phyloP scores from a whole-genome alignment of 2,888 invertebrate species.

The Catonia carolina region DNA sequence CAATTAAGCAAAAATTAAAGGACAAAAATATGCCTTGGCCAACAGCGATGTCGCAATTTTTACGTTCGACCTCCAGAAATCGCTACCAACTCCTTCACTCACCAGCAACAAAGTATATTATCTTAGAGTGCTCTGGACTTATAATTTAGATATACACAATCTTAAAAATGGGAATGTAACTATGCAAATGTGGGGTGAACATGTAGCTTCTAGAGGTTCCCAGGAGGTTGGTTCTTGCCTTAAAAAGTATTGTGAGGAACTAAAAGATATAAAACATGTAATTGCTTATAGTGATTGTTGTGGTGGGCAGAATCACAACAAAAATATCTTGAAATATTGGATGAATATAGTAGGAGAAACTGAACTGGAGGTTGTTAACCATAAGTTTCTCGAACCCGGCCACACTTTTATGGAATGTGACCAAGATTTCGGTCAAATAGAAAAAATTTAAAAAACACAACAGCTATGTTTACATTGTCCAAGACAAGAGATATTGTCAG shows the following conservation, averaged over 20 bases:
- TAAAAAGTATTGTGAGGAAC: conserved; percentile 14
- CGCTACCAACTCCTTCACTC: conserved; percentile 35
- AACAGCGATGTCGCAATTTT: not conserved
- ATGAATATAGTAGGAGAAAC: conserved; percentile 29
- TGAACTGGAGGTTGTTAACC: no score
- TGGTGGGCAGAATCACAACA: conserved; percentile 35
- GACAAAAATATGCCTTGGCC: no score
- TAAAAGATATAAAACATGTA: conserved; percentile 14
- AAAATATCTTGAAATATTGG: conserved; percentile 38
- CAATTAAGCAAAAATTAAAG: no score
- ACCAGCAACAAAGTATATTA: conserved; percentile 38
- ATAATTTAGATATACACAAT: conserved; percentile 35
- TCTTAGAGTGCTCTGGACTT: conserved; percentile 35
- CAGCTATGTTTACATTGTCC: no score
- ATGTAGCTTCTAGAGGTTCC: conserved; percentile 26
- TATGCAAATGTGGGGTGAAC: conserved; percentile 35
- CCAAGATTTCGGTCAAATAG: no score
- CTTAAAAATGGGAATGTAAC: conserved; percentile 28
- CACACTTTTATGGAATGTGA: no score
- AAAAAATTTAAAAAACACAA: no score
- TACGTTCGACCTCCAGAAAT: conserved; percentile 27
- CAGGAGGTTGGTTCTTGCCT: conserved; percentile 23
- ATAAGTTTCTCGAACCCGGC: no score
- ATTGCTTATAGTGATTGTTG: conserved; percentile 28
- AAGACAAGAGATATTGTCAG: no score